phyloP scores from a whole-genome alignment of 2,888 invertebrate species.

The Acrobasis repandana region DNA sequence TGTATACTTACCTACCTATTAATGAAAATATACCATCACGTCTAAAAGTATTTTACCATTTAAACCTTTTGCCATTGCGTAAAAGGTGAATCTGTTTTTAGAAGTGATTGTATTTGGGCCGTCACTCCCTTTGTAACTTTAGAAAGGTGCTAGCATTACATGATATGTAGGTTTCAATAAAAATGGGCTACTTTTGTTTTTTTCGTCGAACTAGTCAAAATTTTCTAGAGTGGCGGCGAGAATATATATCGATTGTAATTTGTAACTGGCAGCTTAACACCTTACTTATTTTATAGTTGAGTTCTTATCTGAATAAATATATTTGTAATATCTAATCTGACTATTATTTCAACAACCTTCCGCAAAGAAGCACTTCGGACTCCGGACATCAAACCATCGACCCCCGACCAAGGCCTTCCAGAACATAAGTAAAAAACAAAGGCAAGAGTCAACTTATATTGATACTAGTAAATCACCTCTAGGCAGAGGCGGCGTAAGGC shows the following conservation, averaged over 20 bases:
- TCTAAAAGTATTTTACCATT: conserved; percentile 18
- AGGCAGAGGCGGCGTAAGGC: too few species aligned
- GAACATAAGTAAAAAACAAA: too few species aligned
- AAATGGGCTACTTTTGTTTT: conserved; percentile 37
- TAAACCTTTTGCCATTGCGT: neutral
- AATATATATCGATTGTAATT: conserved; percentile 49
- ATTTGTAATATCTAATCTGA: conserved; percentile 74
- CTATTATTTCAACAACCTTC: conserved; percentile 42
- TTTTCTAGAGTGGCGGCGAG: conserved; percentile 62
- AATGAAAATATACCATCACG: conserved; percentile 27
- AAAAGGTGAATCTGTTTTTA: conserved; percentile 11
- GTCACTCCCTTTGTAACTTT: conserved; percentile 44
- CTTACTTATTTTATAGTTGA: conserved; percentile 70
- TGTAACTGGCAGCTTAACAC: conserved; percentile 59
- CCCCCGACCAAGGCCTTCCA: too few species aligned
- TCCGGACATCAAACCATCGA: too few species aligned
- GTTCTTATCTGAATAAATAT: conserved; percentile 78
- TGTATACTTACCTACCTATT: conserved; percentile 59
- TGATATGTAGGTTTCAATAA: conserved; percentile 34
- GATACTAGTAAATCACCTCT: too few species aligned
- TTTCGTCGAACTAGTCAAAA: conserved; percentile 77
- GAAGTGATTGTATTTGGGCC: conserved; percentile 35
- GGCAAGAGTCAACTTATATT: too few species aligned
- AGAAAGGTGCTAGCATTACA: conserved; percentile 63
- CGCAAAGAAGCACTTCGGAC: too few species aligned